Conservation (phyloP, 2,797 vertebrate species). For the Ctenopoma kingsleyae region DNA sequence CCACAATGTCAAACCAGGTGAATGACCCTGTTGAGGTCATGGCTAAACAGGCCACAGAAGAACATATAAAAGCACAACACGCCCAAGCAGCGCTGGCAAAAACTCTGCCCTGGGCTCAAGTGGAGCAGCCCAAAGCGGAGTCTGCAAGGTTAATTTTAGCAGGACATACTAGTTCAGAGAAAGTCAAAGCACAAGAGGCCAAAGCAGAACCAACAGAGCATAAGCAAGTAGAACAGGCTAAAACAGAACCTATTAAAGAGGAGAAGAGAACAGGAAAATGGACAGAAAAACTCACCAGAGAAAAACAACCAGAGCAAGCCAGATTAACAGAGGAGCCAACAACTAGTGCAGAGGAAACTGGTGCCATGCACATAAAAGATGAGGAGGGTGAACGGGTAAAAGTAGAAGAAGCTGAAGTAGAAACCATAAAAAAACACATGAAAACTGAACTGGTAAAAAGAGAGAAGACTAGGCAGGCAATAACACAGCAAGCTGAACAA, state of each 20-base stretch:
- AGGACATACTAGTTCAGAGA: conserved; percentile 44
- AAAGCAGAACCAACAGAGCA: conserved; percentile 43
- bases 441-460: conserved; percentile 47
- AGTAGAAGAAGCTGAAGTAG: conserved; percentile 43
- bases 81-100: conserved; percentile 53
- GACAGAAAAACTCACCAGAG: conserved; percentile 20
- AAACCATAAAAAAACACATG: conserved; percentile 58
- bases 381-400: conserved; percentile 47
- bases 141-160: conserved; percentile 58
- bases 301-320: conserved; percentile 44
- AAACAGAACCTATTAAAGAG: conserved; percentile 41
- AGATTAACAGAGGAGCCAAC: conserved; percentile 38
- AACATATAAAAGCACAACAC: conserved; percentile 47
- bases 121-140: conserved; percentile 54
- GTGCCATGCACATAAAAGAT: conserved; percentile 32
- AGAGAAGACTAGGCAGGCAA: conserved; percentile 24
- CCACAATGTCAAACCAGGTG: conserved; percentile 27
- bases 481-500: conserved; percentile 42
- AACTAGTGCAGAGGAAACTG: conserved; percentile 42
- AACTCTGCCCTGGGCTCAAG: conserved; percentile 49
- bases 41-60: conserved; percentile 41
- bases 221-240: conserved; percentile 24
- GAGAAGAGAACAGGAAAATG: conserved; percentile 26
- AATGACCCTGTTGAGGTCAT: conserved; percentile 47
- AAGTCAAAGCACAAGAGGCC: conserved; percentile 31